Percentiles rank a stretch among this genome's conserved stretches.
Conservation (phyloP, 1,140 invertebrate species). For the Colletes gigas region DNA sequence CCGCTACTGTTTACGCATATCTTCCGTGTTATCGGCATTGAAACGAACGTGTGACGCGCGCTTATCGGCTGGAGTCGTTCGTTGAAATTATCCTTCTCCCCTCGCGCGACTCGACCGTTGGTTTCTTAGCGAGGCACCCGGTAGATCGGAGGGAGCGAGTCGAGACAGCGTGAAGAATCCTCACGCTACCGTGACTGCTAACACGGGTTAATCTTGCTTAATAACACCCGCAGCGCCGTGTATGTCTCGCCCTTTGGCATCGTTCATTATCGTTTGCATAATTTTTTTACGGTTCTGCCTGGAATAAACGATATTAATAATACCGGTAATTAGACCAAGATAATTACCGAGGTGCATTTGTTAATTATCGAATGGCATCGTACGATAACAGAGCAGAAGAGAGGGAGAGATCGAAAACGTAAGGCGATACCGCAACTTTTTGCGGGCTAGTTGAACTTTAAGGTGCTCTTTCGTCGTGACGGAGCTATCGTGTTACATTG, state of each 20-base stretch:
- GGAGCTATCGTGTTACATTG: not conserved
- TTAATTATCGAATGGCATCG: constrained; percentile 47
- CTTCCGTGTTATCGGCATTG: constrained; percentile 25
- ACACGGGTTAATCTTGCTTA: constrained; percentile 65
- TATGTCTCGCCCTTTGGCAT: constrained; percentile 59
- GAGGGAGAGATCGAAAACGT: not conserved
- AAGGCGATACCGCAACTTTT: constrained; percentile 28
- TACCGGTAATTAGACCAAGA: constrained; percentile 58
- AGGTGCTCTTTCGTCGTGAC: not conserved
- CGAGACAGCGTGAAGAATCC: constrained; percentile 50
- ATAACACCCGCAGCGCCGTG: constrained; percentile 55
- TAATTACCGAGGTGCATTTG: constrained; percentile 40
- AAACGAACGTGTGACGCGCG: not conserved
- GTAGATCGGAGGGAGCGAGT: constrained; percentile 28
- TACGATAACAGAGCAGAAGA: not conserved
- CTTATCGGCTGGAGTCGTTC: constrained; percentile 19
- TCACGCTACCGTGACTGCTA: constrained; percentile 62
- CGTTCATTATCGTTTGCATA: constrained; percentile 57
- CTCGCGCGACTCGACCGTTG: too few relatives aligned
- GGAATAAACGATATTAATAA: constrained; percentile 62
- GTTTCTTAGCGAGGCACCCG: constrained; percentile 39
- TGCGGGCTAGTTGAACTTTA: constrained; percentile 19
- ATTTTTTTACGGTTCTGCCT: constrained; percentile 59
- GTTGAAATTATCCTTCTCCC: not conserved
- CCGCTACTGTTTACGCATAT: constrained; percentile 54